Evolutionary conservation across 2,113 vertebrate genomes (phyloP), one percentile per base, ranked within the genome.

Genomic region (Tautogolabrus adspersus): DNA sequence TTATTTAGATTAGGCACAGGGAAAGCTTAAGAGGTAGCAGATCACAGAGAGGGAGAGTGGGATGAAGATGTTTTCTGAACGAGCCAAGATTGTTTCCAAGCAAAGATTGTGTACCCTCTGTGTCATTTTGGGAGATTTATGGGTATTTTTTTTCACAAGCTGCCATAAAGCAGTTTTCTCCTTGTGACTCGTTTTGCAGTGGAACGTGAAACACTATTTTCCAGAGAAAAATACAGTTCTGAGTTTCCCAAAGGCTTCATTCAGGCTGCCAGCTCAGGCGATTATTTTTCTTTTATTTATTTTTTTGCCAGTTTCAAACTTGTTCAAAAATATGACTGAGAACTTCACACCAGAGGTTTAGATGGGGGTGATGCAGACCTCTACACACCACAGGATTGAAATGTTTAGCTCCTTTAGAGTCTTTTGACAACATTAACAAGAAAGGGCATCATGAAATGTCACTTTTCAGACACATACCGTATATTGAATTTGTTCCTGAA

Each of bases 101-200:
- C 38, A 56, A 73, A 59, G 77, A 80, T 61, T 80, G 51, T 83
- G 69, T 51, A 77, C 22, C 56, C 9, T 47, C 3, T 2, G 59
- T 78, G 63, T 84, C 59, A 87, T 78, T 87, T 82, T 67, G 16
- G 47, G 62, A 68, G 71, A 84, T 84, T 79, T 84, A 71, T 67
- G 10, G 44, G 44, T 59, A 67, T 12, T 71, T 87, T 69, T 57
- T 62, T 47, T 58, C 72, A 56, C 42, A 16, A 19, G 38, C 68
- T 37, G 37, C 60, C 66, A 66, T 66, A 65, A 81, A 77, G 59
- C 66, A 77, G 26, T 73, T 81, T 81, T 74, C 58, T 78, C 66
- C 42, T 11, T 62, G 47, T 34, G 65, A 68, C 78, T 51, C 15
- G 21, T 49, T 84, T 60, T 68, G 46, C 59, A 68, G 30, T 68